Evolutionary conservation across 2,888 invertebrate species (phyloP).

Genomic region (Ochropleura plecta): DNA sequence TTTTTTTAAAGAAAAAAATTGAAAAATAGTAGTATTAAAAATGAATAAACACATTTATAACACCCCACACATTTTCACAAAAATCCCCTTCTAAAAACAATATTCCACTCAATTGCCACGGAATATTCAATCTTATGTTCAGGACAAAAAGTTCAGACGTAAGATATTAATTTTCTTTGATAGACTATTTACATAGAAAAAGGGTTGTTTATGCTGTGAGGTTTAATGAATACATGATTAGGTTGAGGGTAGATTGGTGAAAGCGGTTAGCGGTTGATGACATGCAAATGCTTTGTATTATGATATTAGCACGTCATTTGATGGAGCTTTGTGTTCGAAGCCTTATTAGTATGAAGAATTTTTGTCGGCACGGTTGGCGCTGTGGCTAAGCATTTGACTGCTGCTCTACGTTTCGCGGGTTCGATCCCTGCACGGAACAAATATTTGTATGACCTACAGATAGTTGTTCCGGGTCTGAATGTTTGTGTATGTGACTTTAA

Average conservation of each 20-base stretch:
- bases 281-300: slow-evolving; percentile 45
- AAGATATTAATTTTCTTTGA: slow-evolving; percentile 63
- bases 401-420: too few species aligned
- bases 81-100: slow-evolving; percentile 30
- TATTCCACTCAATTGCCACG: slow-evolving; percentile 7
- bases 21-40: too few species aligned
- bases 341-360: not conserved
- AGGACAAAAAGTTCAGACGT: slow-evolving; percentile 25
- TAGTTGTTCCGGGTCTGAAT: too few species aligned
- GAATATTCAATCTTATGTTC: slow-evolving; percentile 34
- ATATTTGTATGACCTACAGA: too few species aligned
- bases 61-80: slow-evolving; percentile 21
- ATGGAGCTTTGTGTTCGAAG: not conserved
- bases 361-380: too few species aligned
- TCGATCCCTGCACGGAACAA: too few species aligned
- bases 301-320: slow-evolving; percentile 34
- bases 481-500: too few species aligned
- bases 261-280: slow-evolving; percentile 34
- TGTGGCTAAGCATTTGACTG: too few species aligned
- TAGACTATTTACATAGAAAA: slow-evolving; percentile 77
- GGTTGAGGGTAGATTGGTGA: slow-evolving; percentile 24
- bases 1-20: too few species aligned
- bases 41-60: not conserved
- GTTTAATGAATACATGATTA: slow-evolving; percentile 69
- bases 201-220: slow-evolving; percentile 72